A percentile compares a stretch with the other conserved stretches of the same genome.
Evolutionary conservation across 2,797 vertebrate genomes (phyloP).

Genomic region (Sphaeramia orbicularis): DNA sequence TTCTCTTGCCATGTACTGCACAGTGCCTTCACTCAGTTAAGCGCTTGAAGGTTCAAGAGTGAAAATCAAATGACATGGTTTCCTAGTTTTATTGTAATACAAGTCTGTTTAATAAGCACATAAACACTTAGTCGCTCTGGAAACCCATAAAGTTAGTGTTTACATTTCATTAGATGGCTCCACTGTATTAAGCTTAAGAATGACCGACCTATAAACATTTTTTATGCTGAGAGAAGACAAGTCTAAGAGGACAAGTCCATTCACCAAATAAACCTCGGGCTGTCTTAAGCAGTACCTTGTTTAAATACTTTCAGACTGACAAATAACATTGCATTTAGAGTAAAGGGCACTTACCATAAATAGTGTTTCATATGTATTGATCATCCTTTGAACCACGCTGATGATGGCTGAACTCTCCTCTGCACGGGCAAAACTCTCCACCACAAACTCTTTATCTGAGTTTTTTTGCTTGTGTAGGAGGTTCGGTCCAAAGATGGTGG

Average conservation of each 20-base stretch:
- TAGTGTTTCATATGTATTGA: conserved; percentile 88
- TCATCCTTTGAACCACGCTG: conserved; percentile 93
- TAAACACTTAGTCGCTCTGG: conserved; percentile 37
- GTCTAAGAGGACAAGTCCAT: conserved; percentile 9
- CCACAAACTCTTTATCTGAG: conserved; percentile 95
- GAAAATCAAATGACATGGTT: conserved; percentile 19
- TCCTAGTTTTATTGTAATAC: conserved; percentile 26
- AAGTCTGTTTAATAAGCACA: conserved; percentile 43
- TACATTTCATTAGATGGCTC: conserved; percentile 58
- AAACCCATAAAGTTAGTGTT: conserved; percentile 54
- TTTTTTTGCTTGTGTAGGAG: conserved; percentile 96
- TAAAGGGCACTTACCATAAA: conserved; percentile 89
- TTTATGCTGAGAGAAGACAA: conserved; percentile 21
- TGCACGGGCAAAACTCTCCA: conserved; percentile 94
- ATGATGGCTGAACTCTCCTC: conserved; percentile 96
- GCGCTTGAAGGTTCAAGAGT: conserved; percentile 18
- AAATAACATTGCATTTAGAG: neutral
- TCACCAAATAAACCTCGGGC: conserved; percentile 9
- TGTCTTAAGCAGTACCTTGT: neutral
- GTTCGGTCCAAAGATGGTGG: conserved; percentile 98
- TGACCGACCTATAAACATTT: conserved; percentile 34
- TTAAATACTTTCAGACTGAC: neutral
- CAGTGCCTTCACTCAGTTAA: conserved; percentile 18
- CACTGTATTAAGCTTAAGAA: conserved; percentile 39
- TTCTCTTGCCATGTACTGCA: conserved; percentile 15